A percentile compares a stretch with the other conserved stretches of the same genome.
phyloP scores from a whole-genome alignment of 2,888 invertebrate genomes.

The Phorcus lineatus region DNA sequence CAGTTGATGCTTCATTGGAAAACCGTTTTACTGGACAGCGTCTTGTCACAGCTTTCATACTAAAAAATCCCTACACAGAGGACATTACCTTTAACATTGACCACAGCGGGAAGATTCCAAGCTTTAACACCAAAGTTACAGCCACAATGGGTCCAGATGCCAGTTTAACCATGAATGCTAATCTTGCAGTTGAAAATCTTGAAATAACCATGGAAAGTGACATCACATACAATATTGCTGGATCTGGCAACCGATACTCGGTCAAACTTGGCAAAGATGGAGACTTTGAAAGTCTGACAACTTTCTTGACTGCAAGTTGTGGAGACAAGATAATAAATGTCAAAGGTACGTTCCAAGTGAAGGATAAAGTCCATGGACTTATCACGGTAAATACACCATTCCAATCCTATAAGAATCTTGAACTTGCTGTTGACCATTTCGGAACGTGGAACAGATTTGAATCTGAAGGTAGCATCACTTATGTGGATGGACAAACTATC shows the following conservation, averaged over 20 bases:
- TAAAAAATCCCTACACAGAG: conserved; percentile 46
- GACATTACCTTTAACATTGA: conserved; percentile 35
- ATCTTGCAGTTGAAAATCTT: neutral
- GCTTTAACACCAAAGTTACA: neutral
- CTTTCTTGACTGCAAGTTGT: neutral
- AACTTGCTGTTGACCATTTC: conserved; percentile 34
- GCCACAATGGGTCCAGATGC: neutral
- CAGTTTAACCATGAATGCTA: neutral
- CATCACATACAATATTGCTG: neutral
- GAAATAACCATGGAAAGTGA: neutral
- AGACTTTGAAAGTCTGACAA: neutral
- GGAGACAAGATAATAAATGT: neutral
- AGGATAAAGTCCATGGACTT: conserved; percentile 4
- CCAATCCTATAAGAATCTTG: conserved; percentile 21
- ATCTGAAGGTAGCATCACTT: conserved; percentile 30
- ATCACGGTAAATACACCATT: conserved; percentile 31
- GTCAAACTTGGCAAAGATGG: conserved; percentile 9
- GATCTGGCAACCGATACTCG: neutral
- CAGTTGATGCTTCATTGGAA: neutral
- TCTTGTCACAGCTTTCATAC: neutral
- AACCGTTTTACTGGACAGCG: neutral
- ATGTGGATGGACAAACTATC: conserved; percentile 24
- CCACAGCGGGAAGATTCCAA: conserved; percentile 5
- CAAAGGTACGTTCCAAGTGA: neutral
- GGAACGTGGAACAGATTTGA: conserved; percentile 37